phyloP scores from a whole-genome alignment of 2,888 invertebrate genomes.

The Chirona hameri region DNA sequence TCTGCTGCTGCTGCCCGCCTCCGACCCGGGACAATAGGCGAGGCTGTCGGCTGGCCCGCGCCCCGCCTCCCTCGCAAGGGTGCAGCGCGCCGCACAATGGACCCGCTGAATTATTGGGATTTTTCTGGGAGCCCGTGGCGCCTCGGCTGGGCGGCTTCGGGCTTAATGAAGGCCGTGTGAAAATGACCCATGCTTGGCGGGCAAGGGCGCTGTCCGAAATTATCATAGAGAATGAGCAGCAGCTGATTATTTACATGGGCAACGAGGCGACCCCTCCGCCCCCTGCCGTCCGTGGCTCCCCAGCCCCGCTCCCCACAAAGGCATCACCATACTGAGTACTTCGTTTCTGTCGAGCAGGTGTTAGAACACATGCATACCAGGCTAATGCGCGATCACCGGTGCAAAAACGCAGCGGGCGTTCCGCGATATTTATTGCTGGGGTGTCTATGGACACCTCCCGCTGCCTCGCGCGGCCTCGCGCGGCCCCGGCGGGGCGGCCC shows the following conservation, averaged over 20 bases:
- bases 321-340: not conserved
- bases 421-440: not conserved
- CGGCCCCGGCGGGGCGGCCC: not conserved
- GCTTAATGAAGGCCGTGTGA: not conserved
- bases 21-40: not conserved
- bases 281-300: not conserved
- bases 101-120: not conserved
- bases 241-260: not conserved
- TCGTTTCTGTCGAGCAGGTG: not conserved
- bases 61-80: no score
- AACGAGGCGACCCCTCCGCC: not conserved
- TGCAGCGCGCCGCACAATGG: no score
- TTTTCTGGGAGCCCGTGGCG: not conserved
- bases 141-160: not conserved
- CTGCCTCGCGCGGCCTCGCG: not conserved
- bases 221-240: not conserved
- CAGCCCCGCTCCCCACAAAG: not conserved
- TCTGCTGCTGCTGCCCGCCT: no score
- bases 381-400: not conserved
- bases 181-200: not conserved
- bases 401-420: not conserved
- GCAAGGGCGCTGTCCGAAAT: not conserved
- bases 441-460: not conserved
- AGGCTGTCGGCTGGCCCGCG: no score
- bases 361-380: conserved; percentile 5